Evolutionary conservation across 2,888 invertebrate species (phyloP), one percentile per base, ranked within the genome.

Genomic region (Aromia moschata): DNA sequence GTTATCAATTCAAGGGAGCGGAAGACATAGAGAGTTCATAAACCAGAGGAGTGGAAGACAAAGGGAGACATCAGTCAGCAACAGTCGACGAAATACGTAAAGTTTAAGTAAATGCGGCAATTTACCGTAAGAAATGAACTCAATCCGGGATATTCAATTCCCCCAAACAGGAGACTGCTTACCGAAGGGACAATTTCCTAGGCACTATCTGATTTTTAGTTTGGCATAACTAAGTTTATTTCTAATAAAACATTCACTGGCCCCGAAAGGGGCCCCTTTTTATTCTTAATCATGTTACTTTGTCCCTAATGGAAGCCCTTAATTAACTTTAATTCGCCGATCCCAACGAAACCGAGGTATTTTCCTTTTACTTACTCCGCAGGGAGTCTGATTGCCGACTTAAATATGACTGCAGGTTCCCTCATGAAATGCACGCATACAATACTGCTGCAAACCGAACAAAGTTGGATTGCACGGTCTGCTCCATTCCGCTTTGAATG

Each of bases 1-100:
- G 69, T 76, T 73, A 76, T 77, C 75, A 75, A 76, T 76, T 70
- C 72, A 69, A 52, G 66, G 66, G 67, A 71, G 64, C 65, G 73
- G 68, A 72, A 73, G 70, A 71, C 70, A 70, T 65, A 66, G 72
- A 67, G 69, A 63, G 70, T 71, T 71, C 72, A 72, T 72, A 72
- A 70, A 73, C 69, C 64, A 65, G 62, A 60, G 62, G 63, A 62
- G 60, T 55, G 56, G 60, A 68, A 72, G 73, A 73, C 70, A 75
- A 74, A 74, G 73, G 63, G 70, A 67, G 67, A 68, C 72, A 75
- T 73, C 71, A 73, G 74, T 74, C 72, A 72, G 70, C 68, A 67
- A 69, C 65, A 70, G 70, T 71, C 68, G 67, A 66, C 60, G 64
- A 70, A 69, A 70, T 69, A 70, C 66, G 71, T 65, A 68, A 69